Conservation (phyloP, 1,140 invertebrate genomes). For the Sitodiplosis mosellana region DNA sequence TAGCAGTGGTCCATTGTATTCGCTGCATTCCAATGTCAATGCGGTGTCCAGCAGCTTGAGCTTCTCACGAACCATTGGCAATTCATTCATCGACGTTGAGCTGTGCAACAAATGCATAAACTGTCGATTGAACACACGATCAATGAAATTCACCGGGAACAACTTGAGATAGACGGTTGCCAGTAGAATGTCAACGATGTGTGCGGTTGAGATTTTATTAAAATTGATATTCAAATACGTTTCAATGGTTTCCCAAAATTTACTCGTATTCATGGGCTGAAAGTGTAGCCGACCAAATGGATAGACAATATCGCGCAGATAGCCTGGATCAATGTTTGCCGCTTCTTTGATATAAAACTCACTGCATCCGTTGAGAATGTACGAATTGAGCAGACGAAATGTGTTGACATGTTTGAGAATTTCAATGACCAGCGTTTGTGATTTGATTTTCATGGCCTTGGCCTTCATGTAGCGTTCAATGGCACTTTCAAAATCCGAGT, state of each 20-base stretch:
- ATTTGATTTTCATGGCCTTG: conserved; percentile 29
- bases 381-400: conserved; percentile 33
- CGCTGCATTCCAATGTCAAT: conserved; percentile 40
- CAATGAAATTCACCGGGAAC: conserved; percentile 41
- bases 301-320: conserved; percentile 36
- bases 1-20: conserved; percentile 37
- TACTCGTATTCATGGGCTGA: conserved; percentile 27
- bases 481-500: conserved; percentile 33
- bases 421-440: conserved; percentile 33
- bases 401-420: conserved; percentile 43
- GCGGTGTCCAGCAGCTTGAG: conserved; percentile 42
- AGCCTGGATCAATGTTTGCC: conserved; percentile 28
- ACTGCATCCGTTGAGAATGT: conserved; percentile 36
- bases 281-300: conserved; percentile 44
- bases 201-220: conserved; percentile 34
- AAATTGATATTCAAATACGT: conserved; percentile 35
- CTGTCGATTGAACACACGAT: conserved; percentile 38
- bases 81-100: conserved; percentile 14
- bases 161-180: conserved; percentile 43
- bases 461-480: conserved; percentile 40
- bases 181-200: conserved; percentile 39
- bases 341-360: conserved; percentile 36
- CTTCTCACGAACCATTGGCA: conserved; percentile 25
- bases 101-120: conserved; percentile 39
- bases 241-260: conserved; percentile 43